Conservation (phyloP, 2,797 vertebrate species). For the Coluber constrictor region DNA sequence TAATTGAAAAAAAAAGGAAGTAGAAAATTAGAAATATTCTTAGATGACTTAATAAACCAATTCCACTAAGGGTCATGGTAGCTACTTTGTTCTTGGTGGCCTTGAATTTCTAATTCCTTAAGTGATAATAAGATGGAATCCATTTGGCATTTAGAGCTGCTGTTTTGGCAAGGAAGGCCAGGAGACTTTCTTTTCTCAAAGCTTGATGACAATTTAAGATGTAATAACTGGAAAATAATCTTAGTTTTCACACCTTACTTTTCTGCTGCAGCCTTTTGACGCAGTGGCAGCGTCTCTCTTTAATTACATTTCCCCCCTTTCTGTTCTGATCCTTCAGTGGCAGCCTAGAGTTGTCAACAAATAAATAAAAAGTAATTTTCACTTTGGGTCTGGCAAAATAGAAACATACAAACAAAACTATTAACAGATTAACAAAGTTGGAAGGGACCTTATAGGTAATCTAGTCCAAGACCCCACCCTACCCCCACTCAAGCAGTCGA, state of each 20-base stretch:
- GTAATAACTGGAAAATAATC: neutral
- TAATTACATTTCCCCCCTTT: neutral
- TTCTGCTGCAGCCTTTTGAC: neutral
- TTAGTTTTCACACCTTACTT: neutral
- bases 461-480: too few species aligned
- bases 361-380: neutral
- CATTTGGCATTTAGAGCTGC: neutral
- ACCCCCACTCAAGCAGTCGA: too few species aligned
- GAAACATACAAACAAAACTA: neutral
- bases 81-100: neutral
- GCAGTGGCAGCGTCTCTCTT: neutral
- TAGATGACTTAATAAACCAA: neutral
- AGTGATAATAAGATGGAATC: slow-evolving; percentile 34
- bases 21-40: neutral
- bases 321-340: neutral
- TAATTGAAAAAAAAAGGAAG: neutral
- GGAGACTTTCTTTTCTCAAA: neutral
- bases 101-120: slow-evolving; percentile 32
- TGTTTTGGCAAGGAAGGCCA: neutral
- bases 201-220: neutral
- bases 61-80: rapidly evolving
- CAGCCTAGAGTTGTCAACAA: neutral
- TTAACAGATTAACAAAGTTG: too few species aligned
- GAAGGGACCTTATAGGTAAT: too few species aligned
- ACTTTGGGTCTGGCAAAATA: neutral